A percentile compares a stretch with the other conserved stretches of the same genome.
These are phyloP conservation scores for Malthinus flaveolus DNA, from an alignment of 2,888 invertebrate genomes.

Conservation along the genomic window DNA sequence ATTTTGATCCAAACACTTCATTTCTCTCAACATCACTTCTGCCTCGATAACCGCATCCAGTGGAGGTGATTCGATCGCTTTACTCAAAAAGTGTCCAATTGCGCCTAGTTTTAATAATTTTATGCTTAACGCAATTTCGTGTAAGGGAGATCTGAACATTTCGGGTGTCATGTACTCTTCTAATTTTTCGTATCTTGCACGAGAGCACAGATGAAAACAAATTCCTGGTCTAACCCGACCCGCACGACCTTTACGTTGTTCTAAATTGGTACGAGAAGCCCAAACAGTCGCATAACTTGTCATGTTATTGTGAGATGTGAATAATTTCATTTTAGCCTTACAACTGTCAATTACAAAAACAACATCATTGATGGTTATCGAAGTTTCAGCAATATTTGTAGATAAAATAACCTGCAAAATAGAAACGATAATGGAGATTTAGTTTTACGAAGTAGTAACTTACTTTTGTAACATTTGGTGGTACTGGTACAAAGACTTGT, in stretches of 20 bases:
- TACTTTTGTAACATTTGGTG: slow-evolving; percentile 83
- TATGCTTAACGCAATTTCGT: slow-evolving; percentile 90
- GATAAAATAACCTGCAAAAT: slow-evolving; percentile 80
- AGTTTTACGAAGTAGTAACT: slow-evolving; percentile 7
- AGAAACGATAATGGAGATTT: neutral
- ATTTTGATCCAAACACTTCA: slow-evolving; percentile 85
- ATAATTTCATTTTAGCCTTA: slow-evolving; percentile 96
- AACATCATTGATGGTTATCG: slow-evolving; percentile 97
- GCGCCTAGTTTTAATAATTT: slow-evolving; percentile 88
- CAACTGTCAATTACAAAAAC: slow-evolving; percentile 97
- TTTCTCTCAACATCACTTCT: slow-evolving; percentile 76
- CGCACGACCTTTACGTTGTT: slow-evolving; percentile 91
- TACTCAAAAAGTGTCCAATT: slow-evolving; percentile 93
- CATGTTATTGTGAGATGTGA: slow-evolving; percentile 98
- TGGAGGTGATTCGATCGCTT: slow-evolving; percentile 95
- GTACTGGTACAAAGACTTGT: slow-evolving; percentile 87
- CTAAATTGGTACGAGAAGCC: slow-evolving; percentile 93
- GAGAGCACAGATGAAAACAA: slow-evolving; percentile 90
- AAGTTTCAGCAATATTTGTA: slow-evolving; percentile 98
- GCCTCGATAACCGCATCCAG: slow-evolving; percentile 98
- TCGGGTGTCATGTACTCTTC: slow-evolving; percentile 95
- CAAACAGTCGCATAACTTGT: slow-evolving; percentile 97
- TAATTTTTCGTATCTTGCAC: slow-evolving; percentile 69
- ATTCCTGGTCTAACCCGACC: slow-evolving; percentile 93
- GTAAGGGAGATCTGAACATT: slow-evolving; percentile 96